Evolutionary conservation across 1,140 invertebrate species (phyloP).

Genomic region (Sinella curviseta): DNA sequence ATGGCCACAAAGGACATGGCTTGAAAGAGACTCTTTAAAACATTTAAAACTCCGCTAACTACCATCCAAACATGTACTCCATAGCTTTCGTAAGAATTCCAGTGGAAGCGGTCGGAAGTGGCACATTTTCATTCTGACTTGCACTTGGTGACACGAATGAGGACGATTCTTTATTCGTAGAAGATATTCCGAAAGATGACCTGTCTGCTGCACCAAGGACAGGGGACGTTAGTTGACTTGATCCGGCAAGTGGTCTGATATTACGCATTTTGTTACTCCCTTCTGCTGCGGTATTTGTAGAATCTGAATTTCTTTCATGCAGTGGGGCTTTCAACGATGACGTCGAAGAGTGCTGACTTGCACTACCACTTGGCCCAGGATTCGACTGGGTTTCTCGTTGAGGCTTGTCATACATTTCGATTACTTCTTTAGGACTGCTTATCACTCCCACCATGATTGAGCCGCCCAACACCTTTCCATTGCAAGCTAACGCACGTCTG

Average conservation of each 20-base stretch:
- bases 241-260: not conserved
- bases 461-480: conserved; percentile 18
- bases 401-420: conserved; percentile 12
- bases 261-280: too few relatives aligned
- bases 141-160: not conserved
- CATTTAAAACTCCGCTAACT: too few relatives aligned
- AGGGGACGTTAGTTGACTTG: not conserved
- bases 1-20: too few relatives aligned
- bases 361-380: not conserved
- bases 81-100: conserved; percentile 25
- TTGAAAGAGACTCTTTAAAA: too few relatives aligned
- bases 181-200: not conserved
- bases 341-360: not conserved
- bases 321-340: not conserved
- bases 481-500: conserved; percentile 1
- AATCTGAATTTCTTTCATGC: too few relatives aligned
- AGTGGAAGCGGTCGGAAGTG: conserved; percentile 13
- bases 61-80: conserved; percentile 32
- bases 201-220: not conserved
- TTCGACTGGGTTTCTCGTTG: not conserved
- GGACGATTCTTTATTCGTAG: not conserved
- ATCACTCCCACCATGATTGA: conserved; percentile 25
- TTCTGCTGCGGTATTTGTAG: too few relatives aligned
- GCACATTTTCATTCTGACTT: conserved; percentile 11
- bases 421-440: conserved; percentile 6